A percentile compares a stretch with the other conserved stretches of the same genome.
Evolutionary conservation across 2,113 vertebrate species (phyloP).

Genomic region (Bubo bubo): DNA sequence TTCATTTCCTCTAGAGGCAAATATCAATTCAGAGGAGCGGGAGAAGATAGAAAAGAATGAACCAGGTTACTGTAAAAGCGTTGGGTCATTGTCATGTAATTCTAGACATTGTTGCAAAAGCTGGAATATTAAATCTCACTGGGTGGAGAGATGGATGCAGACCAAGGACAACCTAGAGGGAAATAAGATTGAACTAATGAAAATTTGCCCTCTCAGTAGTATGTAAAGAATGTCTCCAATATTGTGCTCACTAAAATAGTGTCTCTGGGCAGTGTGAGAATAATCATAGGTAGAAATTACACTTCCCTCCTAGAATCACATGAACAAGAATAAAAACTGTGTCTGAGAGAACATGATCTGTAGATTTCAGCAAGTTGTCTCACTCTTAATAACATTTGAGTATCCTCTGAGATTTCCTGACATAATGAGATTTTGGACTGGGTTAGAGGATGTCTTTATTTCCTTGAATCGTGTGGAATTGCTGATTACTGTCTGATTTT

Average conservation of each 20-base stretch:
- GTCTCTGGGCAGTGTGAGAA: neutral
- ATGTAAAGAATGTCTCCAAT: constrained; percentile 54
- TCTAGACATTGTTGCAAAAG: constrained; percentile 14
- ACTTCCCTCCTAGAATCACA: neutral
- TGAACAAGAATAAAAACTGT: neutral
- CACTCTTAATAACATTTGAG: neutral
- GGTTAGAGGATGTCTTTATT: neutral
- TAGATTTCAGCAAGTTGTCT: neutral
- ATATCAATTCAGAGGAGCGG: neutral
- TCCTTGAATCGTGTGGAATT: neutral
- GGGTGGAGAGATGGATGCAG: neutral
- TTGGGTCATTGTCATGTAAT: neutral
- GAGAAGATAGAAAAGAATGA: neutral
- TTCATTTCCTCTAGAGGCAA: constrained; percentile 33
- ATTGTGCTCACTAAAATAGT: constrained; percentile 13
- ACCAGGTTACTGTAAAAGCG: neutral
- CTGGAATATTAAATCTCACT: constrained; percentile 35
- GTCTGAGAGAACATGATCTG: neutral
- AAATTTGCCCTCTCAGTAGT: constrained; percentile 31
- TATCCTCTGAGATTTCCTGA: constrained; percentile 7
- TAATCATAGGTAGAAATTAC: constrained; percentile 17
- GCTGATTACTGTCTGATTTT: neutral
- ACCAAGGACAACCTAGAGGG: constrained; percentile 16
- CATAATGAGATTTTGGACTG: neutral
- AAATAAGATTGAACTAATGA: constrained; percentile 56